A percentile compares a stretch with the other conserved stretches of the same genome.
phyloP scores from a whole-genome alignment of 35 echinoderm and acorn worm species.

The Diadema setosum region DNA sequence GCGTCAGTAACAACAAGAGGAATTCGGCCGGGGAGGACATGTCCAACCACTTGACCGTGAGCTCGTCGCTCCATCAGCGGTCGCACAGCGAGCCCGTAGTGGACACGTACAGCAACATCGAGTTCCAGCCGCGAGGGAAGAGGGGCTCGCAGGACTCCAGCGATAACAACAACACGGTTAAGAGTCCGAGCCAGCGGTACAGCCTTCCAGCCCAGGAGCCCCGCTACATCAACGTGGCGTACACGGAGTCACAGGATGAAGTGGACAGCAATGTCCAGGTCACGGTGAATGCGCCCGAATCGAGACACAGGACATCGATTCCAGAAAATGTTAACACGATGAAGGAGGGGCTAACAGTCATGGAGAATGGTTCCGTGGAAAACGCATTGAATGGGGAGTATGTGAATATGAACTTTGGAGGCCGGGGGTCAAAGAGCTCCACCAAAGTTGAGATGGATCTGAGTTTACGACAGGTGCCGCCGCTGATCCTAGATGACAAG shows the following conservation, averaged over 20 bases:
- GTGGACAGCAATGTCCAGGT: not conserved
- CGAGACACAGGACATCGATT: not conserved
- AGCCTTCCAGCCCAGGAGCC: not conserved
- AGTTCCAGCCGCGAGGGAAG: constrained; percentile 28
- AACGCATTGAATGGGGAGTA: not conserved
- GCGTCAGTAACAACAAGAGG: not conserved
- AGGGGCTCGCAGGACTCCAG: not conserved
- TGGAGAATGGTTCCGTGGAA: not conserved
- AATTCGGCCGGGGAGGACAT: not conserved
- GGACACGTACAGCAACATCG: constrained; percentile 73
- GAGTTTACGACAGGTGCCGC: not conserved
- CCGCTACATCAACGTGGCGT: not conserved
- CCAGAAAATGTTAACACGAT: not conserved
- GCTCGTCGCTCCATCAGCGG: not conserved
- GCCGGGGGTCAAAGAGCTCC: not conserved
- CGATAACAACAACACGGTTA: not conserved
- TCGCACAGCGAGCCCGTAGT: not conserved
- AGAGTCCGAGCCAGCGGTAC: not conserved
- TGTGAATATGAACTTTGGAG: constrained; percentile 48
- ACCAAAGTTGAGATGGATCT: too few relatives aligned
- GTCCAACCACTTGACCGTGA: not conserved
- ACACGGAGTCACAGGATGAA: not conserved
- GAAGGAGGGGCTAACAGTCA: not conserved
- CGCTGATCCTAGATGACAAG: not conserved
- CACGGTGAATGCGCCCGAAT: not conserved